Evolutionary conservation across 1,140 invertebrate genomes (phyloP), one percentile per base, ranked within the genome.

Genomic region (Antheraea pernyi): DNA sequence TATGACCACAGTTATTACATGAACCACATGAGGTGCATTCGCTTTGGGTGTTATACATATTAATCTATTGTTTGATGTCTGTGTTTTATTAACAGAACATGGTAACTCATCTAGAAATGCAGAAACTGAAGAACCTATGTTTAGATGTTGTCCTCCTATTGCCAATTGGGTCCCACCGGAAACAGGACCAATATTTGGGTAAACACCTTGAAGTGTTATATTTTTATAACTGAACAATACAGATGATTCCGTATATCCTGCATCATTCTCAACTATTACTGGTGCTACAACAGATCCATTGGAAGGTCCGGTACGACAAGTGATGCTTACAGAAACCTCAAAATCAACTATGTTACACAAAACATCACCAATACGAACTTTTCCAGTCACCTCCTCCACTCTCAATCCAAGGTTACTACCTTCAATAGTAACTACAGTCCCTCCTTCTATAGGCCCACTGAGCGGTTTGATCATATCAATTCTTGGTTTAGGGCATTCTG

Each of bases 381-480:
- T 98, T 16, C 97, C 97, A 53, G 94, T 93, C 0, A 99, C 97
- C 90, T 99, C 98, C 81, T 97, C 96, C 78, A 97, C 95, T 73
- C 96, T 96, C 63, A 98, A 94, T 0, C 99, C 99, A 30, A 99
- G 94, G 93, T 99, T 99, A 82, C 97, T 97, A 8, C 99, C 99
- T 93, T 97, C 96, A 69, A 99, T 99, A 8, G 98, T 99, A 0
- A 99, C 95, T 42, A 98, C 88, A 19, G 99, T 99, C 1, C 99
- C 99, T 36, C 99, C 99, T 94, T 99, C 97, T 63, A 98, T 95
- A 10, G 98, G 99, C 13, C 99, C 99, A 86, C 97, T 98, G 22
- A 98, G 84, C 0, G 99, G 99, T 88, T 97, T 97, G 75, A 99
- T 98, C 95, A 98, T 97, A 89, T 98, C 97, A 82, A 99, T 99